Evolutionary conservation across 1,140 invertebrate species (phyloP).

Genomic region (Pogonus chalceus): DNA sequence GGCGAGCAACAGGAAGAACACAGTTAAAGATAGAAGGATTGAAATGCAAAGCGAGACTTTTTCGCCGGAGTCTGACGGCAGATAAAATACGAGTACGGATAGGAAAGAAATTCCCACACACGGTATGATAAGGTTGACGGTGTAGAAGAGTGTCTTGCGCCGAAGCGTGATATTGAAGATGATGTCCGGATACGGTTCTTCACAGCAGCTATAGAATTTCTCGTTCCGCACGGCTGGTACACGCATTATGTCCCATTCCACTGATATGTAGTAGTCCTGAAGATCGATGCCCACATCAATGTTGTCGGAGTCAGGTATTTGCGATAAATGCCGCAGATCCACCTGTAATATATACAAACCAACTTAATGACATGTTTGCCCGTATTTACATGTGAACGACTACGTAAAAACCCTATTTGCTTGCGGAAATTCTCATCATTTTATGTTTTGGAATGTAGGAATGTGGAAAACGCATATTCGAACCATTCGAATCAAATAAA

Average conservation of each 20-base stretch:
- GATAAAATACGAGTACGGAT: conserved; percentile 95
- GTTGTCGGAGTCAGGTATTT: conserved; percentile 68
- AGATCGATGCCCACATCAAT: conserved; percentile 85
- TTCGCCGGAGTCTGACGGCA: conserved; percentile 96
- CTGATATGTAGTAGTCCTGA: conserved; percentile 90
- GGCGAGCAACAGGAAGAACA: conserved; percentile 95
- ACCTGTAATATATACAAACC: conserved; percentile 49
- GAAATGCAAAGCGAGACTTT: conserved; percentile 97
- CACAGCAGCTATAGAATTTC: conserved; percentile 83
- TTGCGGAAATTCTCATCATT: too few relatives aligned
- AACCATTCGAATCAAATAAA: too few relatives aligned
- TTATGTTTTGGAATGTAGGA: too few relatives aligned
- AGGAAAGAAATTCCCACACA: conserved; percentile 95
- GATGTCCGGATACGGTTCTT: conserved; percentile 90
- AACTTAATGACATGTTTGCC: too few relatives aligned
- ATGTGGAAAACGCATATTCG: too few relatives aligned
- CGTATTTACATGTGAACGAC: too few relatives aligned
- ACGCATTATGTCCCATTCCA: conserved; percentile 94
- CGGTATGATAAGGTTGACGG: conserved; percentile 92
- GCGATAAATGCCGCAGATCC: conserved; percentile 74
- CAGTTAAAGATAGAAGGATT: conserved; percentile 94
- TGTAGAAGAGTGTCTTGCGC: conserved; percentile 94
- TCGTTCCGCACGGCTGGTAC: conserved; percentile 80
- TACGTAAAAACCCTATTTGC: too few relatives aligned
- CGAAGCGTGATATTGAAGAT: conserved; percentile 96